Evolutionary conservation across 2,113 vertebrate species (phyloP), one percentile per base, ranked within the genome.

Genomic region (Tragelaphus scriptus): DNA sequence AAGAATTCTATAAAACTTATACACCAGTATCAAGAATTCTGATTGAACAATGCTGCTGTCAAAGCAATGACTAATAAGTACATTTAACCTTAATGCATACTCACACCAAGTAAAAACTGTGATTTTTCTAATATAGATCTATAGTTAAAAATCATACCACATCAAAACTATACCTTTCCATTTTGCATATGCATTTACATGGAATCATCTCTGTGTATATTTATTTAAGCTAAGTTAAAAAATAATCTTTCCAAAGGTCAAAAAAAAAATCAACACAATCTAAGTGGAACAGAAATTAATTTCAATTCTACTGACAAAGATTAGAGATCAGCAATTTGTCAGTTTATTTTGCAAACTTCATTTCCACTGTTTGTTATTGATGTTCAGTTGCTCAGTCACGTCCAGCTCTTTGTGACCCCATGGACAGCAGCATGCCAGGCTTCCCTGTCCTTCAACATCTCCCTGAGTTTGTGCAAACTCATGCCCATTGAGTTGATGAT

Each of bases 21-120:
- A 88, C 19, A 17, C 92, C 47, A 91, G 65, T 51, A 93, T 13
- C 5, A 56, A 93, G 63, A 79, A 90, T 77, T 96, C 58, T 88
- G 96, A 79, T 7, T 68, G 28, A 95, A 93, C 30, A 88, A 2
- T 65, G 40, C 23, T 96, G 63, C 59, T 95, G 8, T 88, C 87
- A 96, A 96, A 96, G 40, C 75, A 91, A 88, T 96, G 77, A 96
- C 77, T 95, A 95, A 68, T 88, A 88, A 92, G 80, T 80, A 53
- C 25, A 32, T 30, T 92, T 84, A 95, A 95, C 88, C 81, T 91
- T 96, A 80, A 61, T 44, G 44, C 58, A 82, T 16, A 80, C 59
- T 88, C 65, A 96, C 13, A 95, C 30, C 28, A 90, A 94, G 77
- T 94, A 65, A 94, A 91, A 94, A 95, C 56, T 30, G 40, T 89